Conservation (phyloP, 2,113 vertebrate species). For the Toxostoma redivivum region DNA sequence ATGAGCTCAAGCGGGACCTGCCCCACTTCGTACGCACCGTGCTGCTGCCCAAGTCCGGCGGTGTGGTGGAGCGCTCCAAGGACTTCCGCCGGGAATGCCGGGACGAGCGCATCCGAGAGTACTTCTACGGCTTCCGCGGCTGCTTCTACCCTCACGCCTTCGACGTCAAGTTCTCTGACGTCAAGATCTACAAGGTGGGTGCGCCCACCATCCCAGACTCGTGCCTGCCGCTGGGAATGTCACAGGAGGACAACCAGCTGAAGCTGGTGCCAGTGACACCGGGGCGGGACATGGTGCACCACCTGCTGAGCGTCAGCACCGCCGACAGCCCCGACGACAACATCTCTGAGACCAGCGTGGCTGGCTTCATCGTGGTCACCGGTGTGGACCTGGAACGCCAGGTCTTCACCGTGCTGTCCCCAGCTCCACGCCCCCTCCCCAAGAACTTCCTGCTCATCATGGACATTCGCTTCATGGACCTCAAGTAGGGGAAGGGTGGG, state of each 20-base stretch:
- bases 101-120: slow-evolving; percentile 93
- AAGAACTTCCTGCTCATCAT: slow-evolving; percentile 95
- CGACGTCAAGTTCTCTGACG: slow-evolving; percentile 94
- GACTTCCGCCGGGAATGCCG: slow-evolving; percentile 90
- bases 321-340: slow-evolving; percentile 83
- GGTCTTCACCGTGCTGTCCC: slow-evolving; percentile 92
- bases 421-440: slow-evolving; percentile 89
- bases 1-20: slow-evolving; percentile 92
- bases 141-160: slow-evolving; percentile 95
- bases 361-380: slow-evolving; percentile 95
- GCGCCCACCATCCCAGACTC: slow-evolving; percentile 97
- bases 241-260: slow-evolving; percentile 96
- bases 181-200: slow-evolving; percentile 97
- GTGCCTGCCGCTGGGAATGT: slow-evolving; percentile 95
- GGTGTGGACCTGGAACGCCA: slow-evolving; percentile 90
- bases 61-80: slow-evolving; percentile 93
- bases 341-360: slow-evolving; percentile 87
- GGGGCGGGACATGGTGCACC: slow-evolving; percentile 93
- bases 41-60: slow-evolving; percentile 92
- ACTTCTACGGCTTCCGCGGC: slow-evolving; percentile 95
- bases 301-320: slow-evolving; percentile 92
- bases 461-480: slow-evolving; percentile 98
- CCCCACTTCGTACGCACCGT: slow-evolving; percentile 94
- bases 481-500: slow-evolving; percentile 68
- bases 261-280: slow-evolving; percentile 95